Evolutionary conservation across 35 echinoderm and acorn worm species (phyloP).

Genomic region (Anneissia japonica): DNA sequence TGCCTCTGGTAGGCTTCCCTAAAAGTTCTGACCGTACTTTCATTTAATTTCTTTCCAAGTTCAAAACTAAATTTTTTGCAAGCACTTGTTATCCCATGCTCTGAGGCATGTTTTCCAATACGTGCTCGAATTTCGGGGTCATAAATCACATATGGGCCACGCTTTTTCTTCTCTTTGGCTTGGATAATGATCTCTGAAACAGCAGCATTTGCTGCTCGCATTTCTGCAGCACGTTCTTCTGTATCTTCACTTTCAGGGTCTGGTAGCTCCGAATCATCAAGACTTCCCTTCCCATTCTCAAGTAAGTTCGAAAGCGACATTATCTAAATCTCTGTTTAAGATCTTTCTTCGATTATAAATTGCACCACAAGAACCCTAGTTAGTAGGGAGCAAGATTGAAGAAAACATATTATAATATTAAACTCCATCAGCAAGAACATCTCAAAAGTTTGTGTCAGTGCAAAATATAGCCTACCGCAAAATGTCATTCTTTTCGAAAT

Average conservation of each 20-base stretch:
- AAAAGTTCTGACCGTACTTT: not conserved
- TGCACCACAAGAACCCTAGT: too few relatives aligned
- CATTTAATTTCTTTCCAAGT: not conserved
- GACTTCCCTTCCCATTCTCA: not conserved
- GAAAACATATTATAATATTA: too few relatives aligned
- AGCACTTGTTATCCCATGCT: not conserved
- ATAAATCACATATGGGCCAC: not conserved
- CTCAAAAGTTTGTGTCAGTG: too few relatives aligned
- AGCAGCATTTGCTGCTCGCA: not conserved
- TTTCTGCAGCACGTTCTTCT: not conserved
- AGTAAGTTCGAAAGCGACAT: not conserved
- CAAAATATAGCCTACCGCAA: too few relatives aligned
- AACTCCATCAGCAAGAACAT: too few relatives aligned
- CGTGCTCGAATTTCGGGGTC: not conserved
- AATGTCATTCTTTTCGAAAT: too few relatives aligned
- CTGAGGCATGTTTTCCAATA: not conserved
- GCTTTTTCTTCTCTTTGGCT: not conserved
- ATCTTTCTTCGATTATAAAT: too few relatives aligned
- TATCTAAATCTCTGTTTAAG: too few relatives aligned
- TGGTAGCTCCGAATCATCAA: not conserved
- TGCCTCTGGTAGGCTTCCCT: not conserved
- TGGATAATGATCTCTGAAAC: not conserved
- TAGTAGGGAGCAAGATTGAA: too few relatives aligned
- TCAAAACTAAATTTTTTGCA: not conserved
- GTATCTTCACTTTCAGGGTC: not conserved